A percentile compares a stretch with the other conserved stretches of the same genome.
phyloP scores from a whole-genome alignment of 2,888 invertebrate species.

The Polymixis flavicincta region DNA sequence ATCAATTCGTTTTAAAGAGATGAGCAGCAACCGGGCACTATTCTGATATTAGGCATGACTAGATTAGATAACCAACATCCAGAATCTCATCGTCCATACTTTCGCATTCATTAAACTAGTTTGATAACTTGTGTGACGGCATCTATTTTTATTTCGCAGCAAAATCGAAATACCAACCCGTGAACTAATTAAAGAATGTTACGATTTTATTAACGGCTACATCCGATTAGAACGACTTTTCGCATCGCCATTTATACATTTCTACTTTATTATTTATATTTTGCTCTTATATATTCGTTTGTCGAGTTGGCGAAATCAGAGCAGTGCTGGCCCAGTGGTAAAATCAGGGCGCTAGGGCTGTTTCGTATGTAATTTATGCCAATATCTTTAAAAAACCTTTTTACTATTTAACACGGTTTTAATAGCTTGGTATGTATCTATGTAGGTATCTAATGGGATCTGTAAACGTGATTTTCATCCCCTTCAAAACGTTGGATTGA shows the following conservation, averaged over 20 bases:
- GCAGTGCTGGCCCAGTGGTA: no score
- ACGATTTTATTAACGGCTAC: constrained; percentile 13
- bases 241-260: neutral
- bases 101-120: constrained; percentile 29
- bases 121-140: constrained; percentile 18
- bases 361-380: no score
- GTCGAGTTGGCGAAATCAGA: neutral
- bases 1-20: no score
- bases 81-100: constrained; percentile 15
- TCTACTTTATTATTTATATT: neutral
- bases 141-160: constrained; percentile 29
- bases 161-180: neutral
- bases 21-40: neutral
- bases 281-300: neutral
- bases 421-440: no score
- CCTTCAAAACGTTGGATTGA: no score
- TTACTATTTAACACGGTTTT: no score
- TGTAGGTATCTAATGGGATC: no score
- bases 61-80: constrained; percentile 14
- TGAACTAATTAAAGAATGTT: constrained; percentile 7
- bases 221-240: constrained; percentile 24
- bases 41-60: neutral
- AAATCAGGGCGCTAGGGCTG: no score
- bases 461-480: no score
- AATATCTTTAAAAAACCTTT: no score